Percentiles rank a stretch among this genome's conserved stretches.
Evolutionary conservation across 1,140 invertebrate genomes (phyloP).

Genomic region (Rhynchophorus ferrugineus): DNA sequence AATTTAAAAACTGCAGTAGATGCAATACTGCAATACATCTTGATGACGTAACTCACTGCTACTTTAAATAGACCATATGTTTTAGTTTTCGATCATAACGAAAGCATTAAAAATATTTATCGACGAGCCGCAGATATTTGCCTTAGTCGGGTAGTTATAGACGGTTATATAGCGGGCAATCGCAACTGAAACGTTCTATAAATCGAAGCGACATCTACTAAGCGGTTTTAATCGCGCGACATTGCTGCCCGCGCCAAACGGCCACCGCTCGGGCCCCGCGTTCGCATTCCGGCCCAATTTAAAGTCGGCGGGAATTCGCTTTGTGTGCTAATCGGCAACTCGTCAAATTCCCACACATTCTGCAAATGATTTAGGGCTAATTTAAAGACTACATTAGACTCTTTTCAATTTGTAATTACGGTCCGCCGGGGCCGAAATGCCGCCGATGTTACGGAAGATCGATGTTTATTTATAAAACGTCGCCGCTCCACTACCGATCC

Average conservation of each 20-base stretch:
- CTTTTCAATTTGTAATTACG: constrained; percentile 25
- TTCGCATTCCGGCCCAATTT: background rate
- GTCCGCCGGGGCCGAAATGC: background rate
- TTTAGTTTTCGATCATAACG: no score
- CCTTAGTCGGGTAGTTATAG: no score
- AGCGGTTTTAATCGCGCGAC: background rate
- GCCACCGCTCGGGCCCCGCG: background rate
- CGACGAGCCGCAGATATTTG: no score
- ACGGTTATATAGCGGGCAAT: no score
- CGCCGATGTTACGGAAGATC: constrained; percentile 5
- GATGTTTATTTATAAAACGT: constrained; percentile 24
- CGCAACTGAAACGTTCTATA: no score
- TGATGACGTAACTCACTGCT: no score
- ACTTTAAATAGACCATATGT: no score
- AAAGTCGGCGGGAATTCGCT: background rate
- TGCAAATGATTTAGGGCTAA: constrained; percentile 19
- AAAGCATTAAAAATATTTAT: no score
- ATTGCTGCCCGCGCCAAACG: background rate
- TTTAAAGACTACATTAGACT: constrained; percentile 20
- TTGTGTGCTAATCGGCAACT: constrained; percentile 19
- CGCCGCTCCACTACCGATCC: constrained; percentile 9
- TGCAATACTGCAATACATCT: no score
- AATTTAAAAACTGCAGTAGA: no score
- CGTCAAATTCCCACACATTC: constrained; percentile 20
- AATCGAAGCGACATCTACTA: no score